phyloP scores from a whole-genome alignment of 2,113 vertebrate genomes.

The Phocoena phocoena region DNA sequence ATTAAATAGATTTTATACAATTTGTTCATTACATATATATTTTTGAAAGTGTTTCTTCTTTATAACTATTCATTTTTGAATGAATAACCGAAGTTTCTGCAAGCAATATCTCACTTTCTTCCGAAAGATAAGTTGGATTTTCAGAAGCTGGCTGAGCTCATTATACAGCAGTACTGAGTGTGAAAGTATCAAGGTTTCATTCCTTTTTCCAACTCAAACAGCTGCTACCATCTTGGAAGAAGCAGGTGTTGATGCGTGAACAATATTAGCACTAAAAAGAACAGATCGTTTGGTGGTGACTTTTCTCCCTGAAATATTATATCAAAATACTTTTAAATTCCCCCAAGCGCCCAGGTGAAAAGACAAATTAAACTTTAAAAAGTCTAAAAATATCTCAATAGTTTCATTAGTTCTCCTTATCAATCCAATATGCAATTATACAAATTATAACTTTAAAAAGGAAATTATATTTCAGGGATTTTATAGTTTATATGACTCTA shows the following conservation, averaged over 20 bases:
- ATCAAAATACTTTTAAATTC: constrained; percentile 75
- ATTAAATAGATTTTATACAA: background rate
- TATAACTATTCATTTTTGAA: background rate
- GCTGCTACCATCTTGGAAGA: constrained; percentile 75
- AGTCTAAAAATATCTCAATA: background rate
- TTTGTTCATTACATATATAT: background rate
- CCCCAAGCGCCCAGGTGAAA: constrained; percentile 80
- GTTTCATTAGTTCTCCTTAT: background rate
- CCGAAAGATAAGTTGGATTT: background rate
- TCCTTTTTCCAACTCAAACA: constrained; percentile 69
- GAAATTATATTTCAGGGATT: background rate
- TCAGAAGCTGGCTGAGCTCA: background rate
- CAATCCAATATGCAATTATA: background rate
- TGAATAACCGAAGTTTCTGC: background rate
- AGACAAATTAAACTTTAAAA: constrained; percentile 72
- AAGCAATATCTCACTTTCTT: background rate
- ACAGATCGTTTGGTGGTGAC: constrained; percentile 68
- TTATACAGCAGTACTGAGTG: background rate
- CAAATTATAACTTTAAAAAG: background rate
- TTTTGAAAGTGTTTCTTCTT: background rate
- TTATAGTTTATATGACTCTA: background rate
- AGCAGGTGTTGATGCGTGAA: constrained; percentile 77
- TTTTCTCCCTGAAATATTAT: constrained; percentile 58
- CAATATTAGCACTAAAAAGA: constrained; percentile 73
- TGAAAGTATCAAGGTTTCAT: constrained; percentile 75